Conservation (phyloP, 2,113 vertebrate genomes). For the Erpornis zantholeuca region DNA sequence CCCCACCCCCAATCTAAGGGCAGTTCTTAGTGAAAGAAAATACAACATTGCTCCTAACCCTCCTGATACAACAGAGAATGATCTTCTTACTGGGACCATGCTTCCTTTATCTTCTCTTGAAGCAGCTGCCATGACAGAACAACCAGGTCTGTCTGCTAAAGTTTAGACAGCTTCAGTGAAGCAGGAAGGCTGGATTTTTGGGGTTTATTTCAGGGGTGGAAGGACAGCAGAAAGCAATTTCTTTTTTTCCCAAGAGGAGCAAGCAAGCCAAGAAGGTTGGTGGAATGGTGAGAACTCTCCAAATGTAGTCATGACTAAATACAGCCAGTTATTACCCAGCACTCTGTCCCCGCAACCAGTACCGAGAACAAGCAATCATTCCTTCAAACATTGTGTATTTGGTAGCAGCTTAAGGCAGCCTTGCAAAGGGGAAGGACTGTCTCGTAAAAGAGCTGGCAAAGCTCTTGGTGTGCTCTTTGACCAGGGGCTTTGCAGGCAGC, state of each 20-base stretch:
- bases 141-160: neutral
- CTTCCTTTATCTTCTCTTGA: neutral
- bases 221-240: neutral
- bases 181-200: neutral
- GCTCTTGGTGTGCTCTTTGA: neutral
- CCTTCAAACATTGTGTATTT: neutral
- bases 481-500: neutral
- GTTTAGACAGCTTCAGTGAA: neutral
- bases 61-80: neutral
- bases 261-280: neutral
- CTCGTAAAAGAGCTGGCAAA: neutral
- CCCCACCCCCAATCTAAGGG: neutral
- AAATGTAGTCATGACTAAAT: neutral
- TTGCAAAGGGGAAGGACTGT: neutral
- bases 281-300: neutral
- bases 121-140: neutral
- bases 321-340: neutral
- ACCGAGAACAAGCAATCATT: neutral
- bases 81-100: neutral
- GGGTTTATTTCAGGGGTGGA: no score
- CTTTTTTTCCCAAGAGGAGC: neutral
- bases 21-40: neutral
- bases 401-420: neutral
- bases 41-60: neutral
- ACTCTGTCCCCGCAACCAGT: neutral